Percentiles rank a stretch among this genome's conserved stretches.
Conservation (phyloP, 2,113 vertebrate species). For the Helogale parvula region DNA sequence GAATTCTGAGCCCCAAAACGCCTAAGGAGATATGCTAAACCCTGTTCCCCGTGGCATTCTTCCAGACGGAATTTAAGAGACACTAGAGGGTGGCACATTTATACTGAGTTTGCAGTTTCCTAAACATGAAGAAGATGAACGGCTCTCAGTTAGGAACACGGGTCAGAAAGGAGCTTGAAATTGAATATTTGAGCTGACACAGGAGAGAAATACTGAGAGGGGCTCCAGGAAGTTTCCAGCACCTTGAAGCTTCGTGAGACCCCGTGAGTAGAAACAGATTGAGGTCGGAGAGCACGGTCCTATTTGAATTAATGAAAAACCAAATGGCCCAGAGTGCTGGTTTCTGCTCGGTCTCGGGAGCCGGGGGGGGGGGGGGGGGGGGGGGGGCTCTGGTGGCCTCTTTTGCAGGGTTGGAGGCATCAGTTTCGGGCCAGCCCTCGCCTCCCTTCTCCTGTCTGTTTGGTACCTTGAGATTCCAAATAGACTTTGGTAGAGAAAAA, state of each 20-base stretch:
- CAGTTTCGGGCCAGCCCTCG: fast-evolving
- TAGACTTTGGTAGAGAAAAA: background rate
- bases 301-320: background rate
- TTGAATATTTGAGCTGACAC: background rate
- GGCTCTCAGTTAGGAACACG: background rate
- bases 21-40: background rate
- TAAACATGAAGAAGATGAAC: background rate
- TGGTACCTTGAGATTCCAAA: background rate
- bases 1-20: background rate
- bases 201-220: background rate
- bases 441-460: fast-evolving
- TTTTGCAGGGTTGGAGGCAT: background rate
- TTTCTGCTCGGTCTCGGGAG: background rate
- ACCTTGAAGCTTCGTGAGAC: fast-evolving
- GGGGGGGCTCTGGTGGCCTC: too few relatives aligned
- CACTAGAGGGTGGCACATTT: background rate
- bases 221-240: fast-evolving
- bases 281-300: background rate
- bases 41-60: background rate
- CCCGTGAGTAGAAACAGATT: background rate
- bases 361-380: too few relatives aligned
- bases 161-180: background rate
- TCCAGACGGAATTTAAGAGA: background rate
- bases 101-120: conserved; percentile 34
- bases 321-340: background rate